Base-by-base conservation (phyloP, 53 echinoderm and acorn worm species). In the Stichopus horrens region DNA sequence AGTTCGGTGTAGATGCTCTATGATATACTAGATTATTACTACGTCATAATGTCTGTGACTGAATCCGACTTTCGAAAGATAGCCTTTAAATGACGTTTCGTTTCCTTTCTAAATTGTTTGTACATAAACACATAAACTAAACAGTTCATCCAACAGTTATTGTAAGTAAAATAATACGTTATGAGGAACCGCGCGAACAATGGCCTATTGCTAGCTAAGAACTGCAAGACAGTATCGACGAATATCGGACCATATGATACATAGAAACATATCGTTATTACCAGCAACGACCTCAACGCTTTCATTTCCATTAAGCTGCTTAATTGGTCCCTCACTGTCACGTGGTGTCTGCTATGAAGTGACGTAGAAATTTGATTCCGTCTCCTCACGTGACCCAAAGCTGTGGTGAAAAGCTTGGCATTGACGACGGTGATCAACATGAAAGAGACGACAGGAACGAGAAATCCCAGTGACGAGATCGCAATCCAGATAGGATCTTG, bases 81-180 rank as follows among this genome's bases (percentile, higher is more conserved):
- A 23, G 23, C 23, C 23, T 52, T 37, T 52, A 75, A n/a, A 75
- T 23, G 52, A 37, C 52, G 5, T 23, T 75, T 75, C 75, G 58
- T 21, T 56, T 16, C 57, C 8, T 7, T 20, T 55, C 81, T 55
- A 81, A 81, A 58, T 58, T 81, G 56, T 56, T 56, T 56, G 58
- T 56, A 81, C 58, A 81, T 81, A 58, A 19, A 55, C 19, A 81
- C 58, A 20, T 81, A 81, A 13, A 58, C 56, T 6, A 81, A 9
- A 18, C 81, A 81, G 22, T 81, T 81, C 57, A 19, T 57, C 81
- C 81, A 81, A 56, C 81, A 55, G 14, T 58, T 81, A 57, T 57
- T 56, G n/a, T 56, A 58, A 52, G 57, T 58, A 8, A 53, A 19
- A 21, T 81, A 81, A 53, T 57, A 81, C 5, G 55, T 53, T 54